phyloP scores from a whole-genome alignment of 2,797 vertebrate genomes.

The Thamnophis elegans region DNA sequence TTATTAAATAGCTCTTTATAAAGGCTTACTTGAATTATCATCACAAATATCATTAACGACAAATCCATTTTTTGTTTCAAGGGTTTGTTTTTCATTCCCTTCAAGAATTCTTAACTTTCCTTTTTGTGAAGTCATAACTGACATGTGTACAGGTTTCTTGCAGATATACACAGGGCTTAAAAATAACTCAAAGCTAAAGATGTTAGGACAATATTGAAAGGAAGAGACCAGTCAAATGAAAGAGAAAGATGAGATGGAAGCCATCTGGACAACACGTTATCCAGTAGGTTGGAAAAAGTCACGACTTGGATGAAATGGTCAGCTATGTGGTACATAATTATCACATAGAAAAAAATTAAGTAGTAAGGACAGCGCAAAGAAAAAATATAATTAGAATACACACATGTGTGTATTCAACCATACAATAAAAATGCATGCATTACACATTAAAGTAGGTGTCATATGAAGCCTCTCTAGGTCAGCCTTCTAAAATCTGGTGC shows the following conservation, averaged over 20 bases:
- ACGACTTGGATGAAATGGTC: not conserved
- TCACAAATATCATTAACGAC: not conserved
- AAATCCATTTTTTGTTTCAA: not conserved
- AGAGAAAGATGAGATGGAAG: not conserved
- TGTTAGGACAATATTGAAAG: not conserved
- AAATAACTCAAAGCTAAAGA: not conserved
- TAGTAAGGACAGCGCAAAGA: not conserved
- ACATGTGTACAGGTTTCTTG: not conserved
- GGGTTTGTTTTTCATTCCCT: conserved; percentile 14
- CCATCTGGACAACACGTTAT: not conserved
- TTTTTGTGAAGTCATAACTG: not conserved
- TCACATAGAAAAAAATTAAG: not conserved
- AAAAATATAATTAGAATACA: not conserved
- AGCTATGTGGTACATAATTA: not conserved
- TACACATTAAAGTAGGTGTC: not conserved
- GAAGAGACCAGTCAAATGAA: not conserved
- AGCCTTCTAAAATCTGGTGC: not conserved
- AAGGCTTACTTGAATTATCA: not conserved
- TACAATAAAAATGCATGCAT: not conserved
- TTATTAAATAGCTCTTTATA: not conserved
- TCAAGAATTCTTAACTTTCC: not conserved
- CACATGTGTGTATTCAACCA: not conserved
- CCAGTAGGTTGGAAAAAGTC: not conserved
- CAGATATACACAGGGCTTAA: not conserved
- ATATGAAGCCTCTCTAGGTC: not conserved